Base-by-base conservation (phyloP, 2,113 vertebrate species). In the Telmatochromis brachygnathus region DNA sequence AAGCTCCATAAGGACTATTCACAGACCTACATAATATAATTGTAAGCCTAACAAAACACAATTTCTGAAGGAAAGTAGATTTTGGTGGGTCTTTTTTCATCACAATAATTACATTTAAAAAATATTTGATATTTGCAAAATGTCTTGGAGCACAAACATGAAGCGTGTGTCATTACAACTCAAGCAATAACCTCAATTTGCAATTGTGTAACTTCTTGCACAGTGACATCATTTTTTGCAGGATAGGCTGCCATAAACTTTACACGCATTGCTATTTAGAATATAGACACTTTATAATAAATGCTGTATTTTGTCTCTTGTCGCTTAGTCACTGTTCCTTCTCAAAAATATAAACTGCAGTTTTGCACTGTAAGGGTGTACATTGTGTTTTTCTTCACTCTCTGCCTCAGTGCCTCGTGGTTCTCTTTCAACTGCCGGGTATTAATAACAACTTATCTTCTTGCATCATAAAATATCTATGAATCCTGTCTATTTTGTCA, bases 401-500 rank as follows among this genome's bases (percentile, higher is more conserved):
- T 73, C 37, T 54, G 82, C 58, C n/a, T 82, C 60, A 7, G 19
- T 60, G 79, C 21, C 84, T 19, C 33, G 2, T 88, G 85, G 33
- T 54, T 89, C 83, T 49, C 58, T 80, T 82, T 86, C 92, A 83
- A 84, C 77, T 82, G 58, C 80, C 19, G 60, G 88, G 80, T 94
- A 93, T 94, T 93, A 92, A 93, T 95, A 94, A 91, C 93, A 92
- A 89, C 88, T 68, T 86, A 93, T 94, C 94, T 81, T 37, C 85
- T 77, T 82, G 91, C 93, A 93, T 94, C 92, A 92, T 95, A 89
- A 95, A 96, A 95, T 95, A 95, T 95, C 92, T 93, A 91, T 92
- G 94, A 92, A 94, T 95, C 87, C 94, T 94, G 95, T 94, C 95
- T 95, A 95, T 95, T 95, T 94, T 95, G 95, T 96, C 95, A 95